Percentiles rank a stretch among this genome's conserved stretches.
phyloP scores from a whole-genome alignment of 2,113 vertebrate species.

The Climacteris rufus region DNA sequence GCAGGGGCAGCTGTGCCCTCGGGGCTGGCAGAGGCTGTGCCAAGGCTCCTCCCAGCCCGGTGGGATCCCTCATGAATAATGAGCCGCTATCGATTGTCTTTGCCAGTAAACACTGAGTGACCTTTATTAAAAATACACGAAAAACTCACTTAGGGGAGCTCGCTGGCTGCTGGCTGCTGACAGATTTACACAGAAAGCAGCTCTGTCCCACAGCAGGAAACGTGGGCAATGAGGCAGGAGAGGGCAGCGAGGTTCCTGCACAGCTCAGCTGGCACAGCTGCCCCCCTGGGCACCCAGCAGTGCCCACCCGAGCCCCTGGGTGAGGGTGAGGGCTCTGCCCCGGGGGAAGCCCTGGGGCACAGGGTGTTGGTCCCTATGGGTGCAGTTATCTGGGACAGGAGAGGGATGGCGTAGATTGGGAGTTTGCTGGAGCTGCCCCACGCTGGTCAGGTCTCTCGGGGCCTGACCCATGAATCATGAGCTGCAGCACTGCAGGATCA shows the following conservation, averaged over 20 bases:
- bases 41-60: background rate
- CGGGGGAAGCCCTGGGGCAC: rapidly evolving
- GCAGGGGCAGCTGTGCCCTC: background rate
- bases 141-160: conserved; percentile 41
- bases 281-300: background rate
- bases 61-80: conserved; percentile 64
- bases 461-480: background rate
- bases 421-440: background rate
- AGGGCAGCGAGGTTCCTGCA: background rate
- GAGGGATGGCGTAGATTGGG: background rate
- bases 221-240: background rate
- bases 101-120: conserved; percentile 60
- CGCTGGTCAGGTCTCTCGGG: background rate
- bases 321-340: background rate
- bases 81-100: conserved; percentile 36
- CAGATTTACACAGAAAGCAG: background rate
- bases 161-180: background rate
- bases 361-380: no score
- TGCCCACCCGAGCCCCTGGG: rapidly evolving
- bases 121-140: conserved; percentile 68
- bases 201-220: background rate
- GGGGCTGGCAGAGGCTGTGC: background rate
- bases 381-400: background rate
- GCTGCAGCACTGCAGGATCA: background rate
- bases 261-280: background rate